Evolutionary conservation across 2,888 invertebrate species (phyloP), one percentile per base, ranked within the genome.

Genomic region (Polyommatus icarus): DNA sequence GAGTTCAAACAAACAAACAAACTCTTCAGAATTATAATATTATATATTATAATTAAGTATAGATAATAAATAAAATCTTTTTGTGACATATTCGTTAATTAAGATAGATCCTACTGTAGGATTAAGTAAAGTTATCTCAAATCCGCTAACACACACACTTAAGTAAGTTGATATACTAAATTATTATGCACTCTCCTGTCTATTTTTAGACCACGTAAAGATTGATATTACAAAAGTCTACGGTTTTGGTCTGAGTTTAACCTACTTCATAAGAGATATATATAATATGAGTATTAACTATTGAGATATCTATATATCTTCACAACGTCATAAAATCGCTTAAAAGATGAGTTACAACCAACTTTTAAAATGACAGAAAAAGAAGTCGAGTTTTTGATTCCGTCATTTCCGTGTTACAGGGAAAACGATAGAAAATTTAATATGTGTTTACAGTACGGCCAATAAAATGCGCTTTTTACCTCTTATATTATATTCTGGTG

Each of bases 241-340:
- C 29, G 20, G 32, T 29, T 67, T 67, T 67, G 29, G 29, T 67
- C 67, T 32, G 67, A 67, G 29, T 67, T 67, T 29, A 67, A 67
- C 67, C 67, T 67, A 67, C 67, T 67, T 67, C 29, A 67, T 12
- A 20, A 32, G 67, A 6, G 15, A 24, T 24, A 24, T n/a, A n/a
- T n/a, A 67, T 6, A 15, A 15, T 1, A 18, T 29, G 6, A 67
- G 32, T 32, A 29, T 29, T 67, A 29, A 67, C 10, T 29, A 29
- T 32, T 67, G 24, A 67, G 15, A 18, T 67, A 32, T 29, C 15
- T 29, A 32, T 32, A 32, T 67, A 67, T 29, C 67, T 67, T 67
- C 67, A 67, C 32, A 67, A 67, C 67, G 67, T 32, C 67, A 67
- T 67, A 32, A 67, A 67, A 32, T 67, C 29, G 29, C 29, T 15